phyloP scores from a whole-genome alignment of 1,140 invertebrate species.

The Tetragonula clypearis region DNA sequence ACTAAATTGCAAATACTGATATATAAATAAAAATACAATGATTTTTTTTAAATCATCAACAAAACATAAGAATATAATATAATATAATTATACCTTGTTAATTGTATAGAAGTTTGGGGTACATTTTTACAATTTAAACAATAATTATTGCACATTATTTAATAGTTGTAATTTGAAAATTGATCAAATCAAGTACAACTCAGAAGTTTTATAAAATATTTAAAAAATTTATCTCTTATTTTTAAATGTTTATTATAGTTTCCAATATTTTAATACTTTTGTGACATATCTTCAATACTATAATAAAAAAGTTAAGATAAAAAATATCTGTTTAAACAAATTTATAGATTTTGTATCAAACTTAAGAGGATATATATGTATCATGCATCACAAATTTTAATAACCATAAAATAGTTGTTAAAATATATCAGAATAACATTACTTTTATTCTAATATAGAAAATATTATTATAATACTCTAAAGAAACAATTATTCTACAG shows the following conservation, averaged over 20 bases:
- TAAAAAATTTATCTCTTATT: slow-evolving; percentile 24
- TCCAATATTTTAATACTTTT: slow-evolving; percentile 18
- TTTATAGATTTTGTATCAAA: background rate
- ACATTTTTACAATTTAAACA: slow-evolving; percentile 27
- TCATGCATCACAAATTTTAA: background rate
- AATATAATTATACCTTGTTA: slow-evolving; percentile 53
- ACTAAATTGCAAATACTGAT: background rate
- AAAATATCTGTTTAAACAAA: background rate
- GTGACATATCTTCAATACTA: slow-evolving; percentile 14
- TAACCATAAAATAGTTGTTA: background rate
- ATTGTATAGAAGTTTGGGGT: slow-evolving; percentile 34
- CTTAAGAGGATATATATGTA: background rate
- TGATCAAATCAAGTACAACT: slow-evolving; percentile 2
- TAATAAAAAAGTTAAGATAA: slow-evolving; percentile 3
- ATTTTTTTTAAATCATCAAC: background rate
- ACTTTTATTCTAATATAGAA: background rate
- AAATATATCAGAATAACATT: background rate
- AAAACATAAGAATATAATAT: slow-evolving; percentile 14
- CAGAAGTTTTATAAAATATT: slow-evolving; percentile 14
- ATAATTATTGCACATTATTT: slow-evolving; percentile 32
- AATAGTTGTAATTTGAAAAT: slow-evolving; percentile 18
- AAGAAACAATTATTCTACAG: background rate
- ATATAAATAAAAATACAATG: slow-evolving; percentile 6
- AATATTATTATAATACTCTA: background rate
- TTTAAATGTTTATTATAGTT: slow-evolving; percentile 4